Conservation (phyloP, 2,113 vertebrate genomes). For the Poecile atricapillus region DNA sequence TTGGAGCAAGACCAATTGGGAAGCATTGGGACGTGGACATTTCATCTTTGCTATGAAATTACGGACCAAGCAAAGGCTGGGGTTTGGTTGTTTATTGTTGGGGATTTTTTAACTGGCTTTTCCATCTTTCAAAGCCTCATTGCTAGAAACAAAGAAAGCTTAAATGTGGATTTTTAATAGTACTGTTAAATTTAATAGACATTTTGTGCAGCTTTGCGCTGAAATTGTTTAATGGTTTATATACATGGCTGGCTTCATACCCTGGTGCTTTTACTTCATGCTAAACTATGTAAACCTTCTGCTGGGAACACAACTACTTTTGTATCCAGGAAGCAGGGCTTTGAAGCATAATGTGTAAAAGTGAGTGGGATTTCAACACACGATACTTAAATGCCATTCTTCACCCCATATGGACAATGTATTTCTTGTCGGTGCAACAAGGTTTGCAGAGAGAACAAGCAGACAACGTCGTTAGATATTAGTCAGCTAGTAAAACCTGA, state of each 20-base stretch:
- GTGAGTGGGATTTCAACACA: slow-evolving; percentile 59
- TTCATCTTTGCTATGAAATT: slow-evolving; percentile 8
- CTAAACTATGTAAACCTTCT: slow-evolving; percentile 57
- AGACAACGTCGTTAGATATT: background rate
- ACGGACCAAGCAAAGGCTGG: background rate
- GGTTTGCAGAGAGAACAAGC: slow-evolving; percentile 35
- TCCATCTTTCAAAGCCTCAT: background rate
- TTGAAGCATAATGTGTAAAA: slow-evolving; percentile 58
- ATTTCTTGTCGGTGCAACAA: slow-evolving; percentile 44
- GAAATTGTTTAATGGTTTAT: slow-evolving; percentile 66
- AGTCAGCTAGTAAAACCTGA: slow-evolving; percentile 19
- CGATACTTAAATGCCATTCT: slow-evolving; percentile 42
- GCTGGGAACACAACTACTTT: slow-evolving; percentile 61
- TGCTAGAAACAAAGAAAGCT: slow-evolving; percentile 57
- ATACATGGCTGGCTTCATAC: slow-evolving; percentile 46
- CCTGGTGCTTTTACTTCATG: slow-evolving; percentile 38
- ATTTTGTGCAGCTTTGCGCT: slow-evolving; percentile 55
- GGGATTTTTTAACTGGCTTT: background rate
- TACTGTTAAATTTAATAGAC: slow-evolving; percentile 61
- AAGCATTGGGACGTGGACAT: slow-evolving; percentile 14
- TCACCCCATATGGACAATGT: slow-evolving; percentile 32
- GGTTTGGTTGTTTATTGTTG: background rate
- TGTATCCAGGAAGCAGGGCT: slow-evolving; percentile 62
- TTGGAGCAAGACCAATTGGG: slow-evolving; percentile 63
- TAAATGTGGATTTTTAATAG: slow-evolving; percentile 62